These are phyloP conservation scores for Zoanthus sociatus DNA, from an alignment of 92 coral and sea anemone genomes.

Conservation along the genomic window DNA sequence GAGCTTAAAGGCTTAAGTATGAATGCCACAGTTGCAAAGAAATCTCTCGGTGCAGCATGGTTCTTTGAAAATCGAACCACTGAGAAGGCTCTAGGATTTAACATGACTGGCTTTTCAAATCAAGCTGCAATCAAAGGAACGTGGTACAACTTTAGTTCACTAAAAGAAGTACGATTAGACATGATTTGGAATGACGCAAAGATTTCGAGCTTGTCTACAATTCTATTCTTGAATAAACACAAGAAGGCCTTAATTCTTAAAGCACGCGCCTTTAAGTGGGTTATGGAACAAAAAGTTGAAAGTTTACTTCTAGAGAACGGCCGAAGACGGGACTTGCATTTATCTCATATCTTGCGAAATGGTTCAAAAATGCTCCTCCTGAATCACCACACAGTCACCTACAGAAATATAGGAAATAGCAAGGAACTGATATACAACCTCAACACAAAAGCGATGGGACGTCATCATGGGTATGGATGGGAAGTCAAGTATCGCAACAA, in stretches of 20 bases:
- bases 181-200: constrained; percentile 74
- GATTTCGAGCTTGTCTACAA: constrained; percentile 59
- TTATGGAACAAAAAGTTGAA: constrained; percentile 64
- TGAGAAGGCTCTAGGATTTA: constrained; percentile 72
- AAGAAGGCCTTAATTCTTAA: constrained; percentile 66
- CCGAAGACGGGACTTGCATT: constrained; percentile 54
- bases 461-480: constrained; percentile 82
- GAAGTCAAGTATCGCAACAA: constrained; percentile 70
- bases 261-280: constrained; percentile 66
- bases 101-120: constrained; percentile 64
- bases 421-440: constrained; percentile 53
- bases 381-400: constrained; percentile 58
- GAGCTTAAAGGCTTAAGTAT: constrained; percentile 59
- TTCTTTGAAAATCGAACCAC: constrained; percentile 70
- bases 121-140: constrained; percentile 70
- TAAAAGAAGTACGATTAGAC: constrained; percentile 69
- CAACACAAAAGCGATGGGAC: constrained; percentile 62
- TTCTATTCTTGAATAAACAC: constrained; percentile 51
- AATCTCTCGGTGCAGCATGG: constrained; percentile 60
- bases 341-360: constrained; percentile 66
- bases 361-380: constrained; percentile 71
- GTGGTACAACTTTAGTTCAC: constrained; percentile 55
- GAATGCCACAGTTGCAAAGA: constrained; percentile 73
- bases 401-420: constrained; percentile 46
- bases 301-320: constrained; percentile 46